Evolutionary conservation across 1,140 invertebrate genomes (phyloP).

Genomic region (Diprion similis): DNA sequence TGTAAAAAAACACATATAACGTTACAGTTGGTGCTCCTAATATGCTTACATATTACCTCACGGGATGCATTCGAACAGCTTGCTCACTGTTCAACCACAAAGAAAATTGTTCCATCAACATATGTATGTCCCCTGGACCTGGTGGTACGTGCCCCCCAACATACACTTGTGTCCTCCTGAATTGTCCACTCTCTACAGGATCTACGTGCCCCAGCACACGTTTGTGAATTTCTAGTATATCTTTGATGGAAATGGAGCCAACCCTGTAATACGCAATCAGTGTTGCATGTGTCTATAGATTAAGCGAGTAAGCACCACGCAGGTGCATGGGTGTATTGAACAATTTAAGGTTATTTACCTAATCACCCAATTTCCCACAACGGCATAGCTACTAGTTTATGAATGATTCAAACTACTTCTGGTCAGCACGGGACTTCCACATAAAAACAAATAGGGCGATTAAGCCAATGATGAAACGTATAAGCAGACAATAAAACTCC

Average conservation of each 20-base stretch:
- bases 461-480: too few relatives aligned
- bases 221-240: conserved; percentile 92
- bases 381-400: too few relatives aligned
- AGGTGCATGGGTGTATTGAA: too few relatives aligned
- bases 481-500: too few relatives aligned
- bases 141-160: conserved; percentile 93
- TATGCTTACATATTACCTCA: conserved; percentile 67
- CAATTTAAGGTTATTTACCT: too few relatives aligned
- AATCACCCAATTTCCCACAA: too few relatives aligned
- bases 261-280: conserved; percentile 36
- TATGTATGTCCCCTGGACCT: conserved; percentile 77
- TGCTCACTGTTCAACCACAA: conserved; percentile 91
- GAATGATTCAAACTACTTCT: too few relatives aligned
- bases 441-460: too few relatives aligned
- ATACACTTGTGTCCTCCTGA: conserved; percentile 86
- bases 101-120: conserved; percentile 87
- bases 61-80: conserved; percentile 83
- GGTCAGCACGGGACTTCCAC: too few relatives aligned
- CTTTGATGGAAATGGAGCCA: conserved; percentile 69
- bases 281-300: background rate
- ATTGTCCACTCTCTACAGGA: conserved; percentile 84
- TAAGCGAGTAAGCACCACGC: background rate
- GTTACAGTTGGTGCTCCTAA: background rate
- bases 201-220: conserved; percentile 94
- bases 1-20: background rate